Conservation (phyloP, 2,888 invertebrate genomes). For the Tipula vernalis region DNA sequence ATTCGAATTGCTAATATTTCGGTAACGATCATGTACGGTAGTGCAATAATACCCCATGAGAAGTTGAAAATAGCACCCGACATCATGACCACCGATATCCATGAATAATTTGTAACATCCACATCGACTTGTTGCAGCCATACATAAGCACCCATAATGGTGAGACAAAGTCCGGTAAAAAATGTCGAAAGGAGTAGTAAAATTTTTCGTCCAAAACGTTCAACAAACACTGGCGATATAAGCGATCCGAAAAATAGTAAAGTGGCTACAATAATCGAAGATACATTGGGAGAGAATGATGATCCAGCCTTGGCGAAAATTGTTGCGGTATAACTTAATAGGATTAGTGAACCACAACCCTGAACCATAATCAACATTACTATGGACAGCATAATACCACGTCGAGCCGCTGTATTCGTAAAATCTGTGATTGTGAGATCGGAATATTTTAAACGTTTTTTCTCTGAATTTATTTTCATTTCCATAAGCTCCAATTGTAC, state of each 20-base stretch:
- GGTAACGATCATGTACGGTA: conserved; percentile 27
- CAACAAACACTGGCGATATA: conserved; percentile 22
- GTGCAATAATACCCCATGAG: conserved; percentile 26
- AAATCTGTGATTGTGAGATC: neutral
- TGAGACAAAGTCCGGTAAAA: neutral
- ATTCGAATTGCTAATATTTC: conserved; percentile 30
- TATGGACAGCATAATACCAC: conserved; percentile 27
- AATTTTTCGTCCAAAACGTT: conserved; percentile 9
- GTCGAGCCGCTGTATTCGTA: conserved; percentile 22
- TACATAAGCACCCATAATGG: conserved; percentile 25
- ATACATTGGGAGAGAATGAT: conserved; percentile 25
- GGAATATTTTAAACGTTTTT: neutral
- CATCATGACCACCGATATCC: conserved; percentile 27
- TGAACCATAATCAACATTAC: conserved; percentile 28
- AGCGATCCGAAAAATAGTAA: conserved; percentile 31
- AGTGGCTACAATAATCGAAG: conserved; percentile 29
- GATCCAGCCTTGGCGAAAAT: conserved; percentile 32
- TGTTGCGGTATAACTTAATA: conserved; percentile 30
- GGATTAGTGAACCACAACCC: conserved; percentile 29
- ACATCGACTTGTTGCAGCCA: conserved; percentile 17
- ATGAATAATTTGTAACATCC: conserved; percentile 21
- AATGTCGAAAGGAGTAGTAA: conserved; percentile 20
- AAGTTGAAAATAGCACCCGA: conserved; percentile 25
- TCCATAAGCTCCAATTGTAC: neutral
- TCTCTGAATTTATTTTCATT: neutral